Evolutionary conservation across 2,888 invertebrate species (phyloP).

Genomic region (Augiades crinisus): DNA sequence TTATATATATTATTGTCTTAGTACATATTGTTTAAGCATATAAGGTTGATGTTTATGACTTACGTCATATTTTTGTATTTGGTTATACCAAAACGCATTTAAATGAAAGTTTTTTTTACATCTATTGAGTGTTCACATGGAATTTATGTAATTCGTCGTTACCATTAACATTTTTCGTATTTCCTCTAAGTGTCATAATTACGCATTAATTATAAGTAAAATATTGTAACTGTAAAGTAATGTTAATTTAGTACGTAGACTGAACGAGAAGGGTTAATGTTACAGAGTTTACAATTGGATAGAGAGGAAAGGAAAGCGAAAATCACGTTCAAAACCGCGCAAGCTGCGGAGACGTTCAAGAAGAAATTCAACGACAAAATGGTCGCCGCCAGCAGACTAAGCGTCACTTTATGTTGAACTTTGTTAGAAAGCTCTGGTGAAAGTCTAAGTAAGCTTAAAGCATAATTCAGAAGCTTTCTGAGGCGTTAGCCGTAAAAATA

Average conservation of each 20-base stretch:
- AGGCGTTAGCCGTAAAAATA: too few species aligned
- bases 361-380: slow-evolving; percentile 75
- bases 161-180: slow-evolving; percentile 20
- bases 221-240: neutral
- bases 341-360: slow-evolving; percentile 65
- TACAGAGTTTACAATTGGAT: slow-evolving; percentile 72
- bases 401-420: slow-evolving; percentile 42
- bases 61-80: too few species aligned
- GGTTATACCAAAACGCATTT: neutral
- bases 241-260: neutral
- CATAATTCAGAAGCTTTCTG: too few species aligned
- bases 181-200: neutral
- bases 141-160: neutral
- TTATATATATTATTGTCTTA: too few species aligned
- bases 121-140: too few species aligned
- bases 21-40: too few species aligned
- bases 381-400: slow-evolving; percentile 71
- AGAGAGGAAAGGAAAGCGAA: slow-evolving; percentile 66
- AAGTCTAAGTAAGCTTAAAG: too few species aligned
- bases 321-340: slow-evolving; percentile 59
- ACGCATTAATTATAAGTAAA: neutral
- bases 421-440: too few species aligned
- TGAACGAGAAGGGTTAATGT: slow-evolving; percentile 44
- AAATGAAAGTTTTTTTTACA: too few species aligned
- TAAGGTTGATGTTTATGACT: too few species aligned